Percentiles rank a stretch among this genome's conserved stretches.
Conservation (phyloP, 2,888 invertebrate genomes). For the Gari tellinella region DNA sequence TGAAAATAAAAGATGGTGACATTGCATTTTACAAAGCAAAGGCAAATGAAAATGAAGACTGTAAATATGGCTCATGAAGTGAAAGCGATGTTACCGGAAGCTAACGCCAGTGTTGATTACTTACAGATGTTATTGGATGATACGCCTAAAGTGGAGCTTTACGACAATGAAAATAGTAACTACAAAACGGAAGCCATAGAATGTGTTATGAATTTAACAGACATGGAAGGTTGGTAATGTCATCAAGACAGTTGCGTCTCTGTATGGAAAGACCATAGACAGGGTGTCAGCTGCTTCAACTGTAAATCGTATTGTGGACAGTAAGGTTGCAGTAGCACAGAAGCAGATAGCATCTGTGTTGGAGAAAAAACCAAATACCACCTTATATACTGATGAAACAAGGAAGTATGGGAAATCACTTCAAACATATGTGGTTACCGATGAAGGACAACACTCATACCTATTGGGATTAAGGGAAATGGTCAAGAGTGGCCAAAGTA, state of each 20-base stretch:
- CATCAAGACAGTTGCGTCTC: constrained; percentile 31
- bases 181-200: constrained; percentile 15
- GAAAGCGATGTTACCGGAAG: constrained; percentile 19
- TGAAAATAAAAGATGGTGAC: constrained; percentile 1
- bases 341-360: constrained; percentile 27
- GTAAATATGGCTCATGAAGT: constrained; percentile 3
- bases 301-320: constrained; percentile 40
- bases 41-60: constrained; percentile 6
- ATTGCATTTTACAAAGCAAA: not conserved
- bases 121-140: constrained; percentile 10
- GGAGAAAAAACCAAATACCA: constrained; percentile 26
- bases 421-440: constrained; percentile 45
- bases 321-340: constrained; percentile 28
- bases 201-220: constrained; percentile 47
- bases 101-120: constrained; percentile 17
- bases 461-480: constrained; percentile 40
- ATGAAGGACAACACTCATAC: constrained; percentile 37
- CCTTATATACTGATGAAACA: constrained; percentile 59
- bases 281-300: constrained; percentile 35
- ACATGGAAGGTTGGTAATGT: constrained; percentile 42
- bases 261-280: constrained; percentile 36
- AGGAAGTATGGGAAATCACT: constrained; percentile 47
- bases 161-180: constrained; percentile 6
- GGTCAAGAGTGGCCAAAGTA: constrained; percentile 35
- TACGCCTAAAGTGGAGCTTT: constrained; percentile 12